These are phyloP conservation scores for Chlorodrepanis virens DNA, from an alignment of 2,113 vertebrate genomes.

Conservation along the genomic window DNA sequence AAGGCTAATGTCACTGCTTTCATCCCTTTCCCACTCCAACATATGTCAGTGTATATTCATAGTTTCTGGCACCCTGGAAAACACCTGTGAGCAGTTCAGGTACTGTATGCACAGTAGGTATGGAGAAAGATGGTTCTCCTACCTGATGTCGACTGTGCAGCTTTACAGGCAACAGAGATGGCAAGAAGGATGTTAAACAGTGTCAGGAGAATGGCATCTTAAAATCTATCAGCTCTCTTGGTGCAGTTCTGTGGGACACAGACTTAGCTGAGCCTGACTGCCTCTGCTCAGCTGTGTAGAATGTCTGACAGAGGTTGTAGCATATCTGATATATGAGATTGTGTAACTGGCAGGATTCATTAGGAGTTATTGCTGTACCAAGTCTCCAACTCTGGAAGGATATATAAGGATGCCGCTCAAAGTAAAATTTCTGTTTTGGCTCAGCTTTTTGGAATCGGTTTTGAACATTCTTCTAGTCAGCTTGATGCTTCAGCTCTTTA, in stretches of 20 bases:
- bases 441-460: not conserved
- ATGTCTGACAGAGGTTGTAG: not conserved
- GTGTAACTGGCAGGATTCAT: not conserved
- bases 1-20: not conserved
- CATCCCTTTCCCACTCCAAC: not conserved
- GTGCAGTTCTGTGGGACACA: not conserved
- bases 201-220: not conserved
- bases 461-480: not conserved
- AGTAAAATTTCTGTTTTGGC: not conserved
- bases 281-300: fast-evolving
- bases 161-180: not conserved
- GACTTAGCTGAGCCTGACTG: not conserved
- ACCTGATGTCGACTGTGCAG: fast-evolving
- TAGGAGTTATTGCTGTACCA: not conserved
- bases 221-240: not conserved
- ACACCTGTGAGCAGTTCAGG: not conserved
- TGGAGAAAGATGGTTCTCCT: not conserved
- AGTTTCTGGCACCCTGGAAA: not conserved
- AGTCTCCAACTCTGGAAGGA: not conserved
- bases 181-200: not conserved
- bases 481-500: not conserved
- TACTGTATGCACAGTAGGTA: not conserved
- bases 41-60: not conserved
- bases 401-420: not conserved
- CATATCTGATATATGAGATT: not conserved